These are phyloP conservation scores for Euura lappo DNA, from an alignment of 1,140 invertebrate genomes.

Conservation along the genomic window DNA sequence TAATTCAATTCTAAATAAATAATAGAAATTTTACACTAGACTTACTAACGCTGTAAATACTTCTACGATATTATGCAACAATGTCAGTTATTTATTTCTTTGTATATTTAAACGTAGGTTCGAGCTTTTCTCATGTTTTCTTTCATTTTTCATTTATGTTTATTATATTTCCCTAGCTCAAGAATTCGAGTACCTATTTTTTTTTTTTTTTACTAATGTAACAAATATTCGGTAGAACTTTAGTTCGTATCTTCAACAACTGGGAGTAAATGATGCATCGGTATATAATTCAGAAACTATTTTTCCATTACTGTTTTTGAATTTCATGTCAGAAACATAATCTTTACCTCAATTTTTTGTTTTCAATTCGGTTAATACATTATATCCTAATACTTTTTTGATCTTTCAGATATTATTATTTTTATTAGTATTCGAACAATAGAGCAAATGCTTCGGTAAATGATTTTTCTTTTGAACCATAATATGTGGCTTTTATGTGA, in stretches of 20 bases:
- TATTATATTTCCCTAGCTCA: background rate
- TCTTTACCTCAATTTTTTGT: background rate
- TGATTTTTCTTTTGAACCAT: background rate
- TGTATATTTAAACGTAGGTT: conserved; percentile 1
- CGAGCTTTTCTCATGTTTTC: background rate
- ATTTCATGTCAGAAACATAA: background rate
- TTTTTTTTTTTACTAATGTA: background rate
- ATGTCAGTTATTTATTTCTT: conserved; percentile 1
- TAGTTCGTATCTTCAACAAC: background rate
- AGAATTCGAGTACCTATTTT: background rate
- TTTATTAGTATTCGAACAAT: background rate
- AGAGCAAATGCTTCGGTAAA: background rate
- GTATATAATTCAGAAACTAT: background rate
- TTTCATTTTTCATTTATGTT: too few relatives aligned
- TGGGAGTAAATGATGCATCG: too few relatives aligned
- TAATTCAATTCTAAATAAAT: background rate
- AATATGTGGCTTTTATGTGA: too few relatives aligned
- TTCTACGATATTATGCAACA: conserved; percentile 7
- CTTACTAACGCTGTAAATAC: background rate
- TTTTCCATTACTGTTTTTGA: background rate
- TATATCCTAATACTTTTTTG: conserved; percentile 1
- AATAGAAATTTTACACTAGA: background rate
- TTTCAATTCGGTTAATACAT: background rate
- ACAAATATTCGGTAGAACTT: background rate
- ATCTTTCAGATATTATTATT: background rate